Percentiles rank a stretch among this genome's conserved stretches.
phyloP scores from a whole-genome alignment of 2,113 vertebrate species.

The Neolamprologus variostigma region DNA sequence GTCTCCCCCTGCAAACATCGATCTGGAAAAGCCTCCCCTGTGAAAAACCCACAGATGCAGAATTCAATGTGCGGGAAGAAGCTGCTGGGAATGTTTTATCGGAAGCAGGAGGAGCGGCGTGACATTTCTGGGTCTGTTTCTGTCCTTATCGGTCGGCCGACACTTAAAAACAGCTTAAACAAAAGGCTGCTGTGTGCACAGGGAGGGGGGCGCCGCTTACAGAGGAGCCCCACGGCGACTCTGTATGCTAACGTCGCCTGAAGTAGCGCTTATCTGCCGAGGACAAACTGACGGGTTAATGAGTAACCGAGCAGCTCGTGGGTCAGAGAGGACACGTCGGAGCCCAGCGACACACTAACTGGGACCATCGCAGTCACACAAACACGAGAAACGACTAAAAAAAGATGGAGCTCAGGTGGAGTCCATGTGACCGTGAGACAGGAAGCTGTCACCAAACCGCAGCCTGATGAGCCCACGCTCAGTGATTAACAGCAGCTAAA shows the following conservation, averaged over 20 bases:
- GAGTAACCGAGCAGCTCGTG: not conserved
- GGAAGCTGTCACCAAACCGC: not conserved
- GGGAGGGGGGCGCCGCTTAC: not conserved
- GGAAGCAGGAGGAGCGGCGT: not conserved
- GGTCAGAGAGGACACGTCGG: not conserved
- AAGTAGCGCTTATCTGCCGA: not conserved
- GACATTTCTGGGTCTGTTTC: not conserved
- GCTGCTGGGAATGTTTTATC: not conserved
- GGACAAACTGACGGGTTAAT: not conserved
- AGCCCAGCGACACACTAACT: not conserved
- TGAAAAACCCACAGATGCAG: rapidly evolving
- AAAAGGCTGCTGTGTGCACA: not conserved
- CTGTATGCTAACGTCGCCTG: not conserved
- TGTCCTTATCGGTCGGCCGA: not conserved
- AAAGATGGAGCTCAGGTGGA: not conserved
- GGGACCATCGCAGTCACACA: rapidly evolving
- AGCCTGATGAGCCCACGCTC: not conserved
- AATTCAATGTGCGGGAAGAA: not conserved
- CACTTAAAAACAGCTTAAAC: not conserved
- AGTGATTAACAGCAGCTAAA: not conserved
- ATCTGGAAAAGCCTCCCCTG: not conserved
- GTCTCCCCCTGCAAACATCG: not conserved
- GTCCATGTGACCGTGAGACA: not conserved
- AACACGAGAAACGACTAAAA: not conserved
- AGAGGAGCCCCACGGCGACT: not conserved